These are phyloP conservation scores for Eupeodes corollae DNA, from an alignment of 1,140 invertebrate genomes.

Conservation along the genomic window DNA sequence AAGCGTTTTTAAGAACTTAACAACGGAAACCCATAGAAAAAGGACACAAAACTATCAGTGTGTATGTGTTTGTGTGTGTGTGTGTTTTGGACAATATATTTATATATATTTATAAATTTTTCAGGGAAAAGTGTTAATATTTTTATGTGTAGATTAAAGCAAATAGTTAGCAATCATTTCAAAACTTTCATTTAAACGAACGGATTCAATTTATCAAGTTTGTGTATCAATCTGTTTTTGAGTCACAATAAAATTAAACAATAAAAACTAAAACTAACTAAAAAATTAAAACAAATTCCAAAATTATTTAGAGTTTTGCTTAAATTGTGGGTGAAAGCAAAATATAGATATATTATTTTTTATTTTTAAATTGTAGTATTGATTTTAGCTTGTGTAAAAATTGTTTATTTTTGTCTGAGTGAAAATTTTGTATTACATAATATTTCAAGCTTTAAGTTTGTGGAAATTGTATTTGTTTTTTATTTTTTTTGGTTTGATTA, in stretches of 20 bases:
- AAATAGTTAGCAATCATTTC: no score
- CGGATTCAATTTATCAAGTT: conserved; percentile 4
- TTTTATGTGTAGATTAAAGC: no score
- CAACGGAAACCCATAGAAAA: background rate
- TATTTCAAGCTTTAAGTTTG: background rate
- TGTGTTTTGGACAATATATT: no score
- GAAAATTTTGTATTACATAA: background rate
- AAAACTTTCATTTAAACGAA: background rate
- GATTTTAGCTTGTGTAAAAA: no score
- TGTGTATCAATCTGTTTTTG: conserved; percentile 17
- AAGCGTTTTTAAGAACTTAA: background rate
- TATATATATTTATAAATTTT: no score
- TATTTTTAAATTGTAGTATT: no score
- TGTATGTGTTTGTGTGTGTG: background rate
- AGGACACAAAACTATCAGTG: background rate
- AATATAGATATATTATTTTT: background rate
- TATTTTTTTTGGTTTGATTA: background rate
- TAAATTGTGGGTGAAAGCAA: background rate
- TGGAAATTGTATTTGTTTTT: conserved; percentile 1
- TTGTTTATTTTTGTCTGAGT: background rate
- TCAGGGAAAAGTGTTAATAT: no score
- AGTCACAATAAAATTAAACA: no score
- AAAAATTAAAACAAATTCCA: no score
- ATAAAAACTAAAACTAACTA: no score
- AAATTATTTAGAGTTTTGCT: no score